phyloP scores from a whole-genome alignment of 2,888 invertebrate species.

The Watsonalla binaria region DNA sequence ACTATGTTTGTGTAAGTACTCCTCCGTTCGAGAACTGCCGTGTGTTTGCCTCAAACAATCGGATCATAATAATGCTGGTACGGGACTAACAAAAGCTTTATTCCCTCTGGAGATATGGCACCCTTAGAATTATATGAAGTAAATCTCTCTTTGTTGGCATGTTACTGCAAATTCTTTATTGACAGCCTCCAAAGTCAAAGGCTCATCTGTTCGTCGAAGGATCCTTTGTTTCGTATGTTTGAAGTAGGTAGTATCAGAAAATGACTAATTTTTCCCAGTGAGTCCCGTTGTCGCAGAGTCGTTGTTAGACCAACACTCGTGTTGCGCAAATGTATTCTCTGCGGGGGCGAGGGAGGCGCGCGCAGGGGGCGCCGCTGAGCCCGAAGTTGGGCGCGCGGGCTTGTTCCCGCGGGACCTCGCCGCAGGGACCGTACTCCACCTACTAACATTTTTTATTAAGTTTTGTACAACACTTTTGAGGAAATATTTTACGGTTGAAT shows the following conservation, averaged over 20 bases:
- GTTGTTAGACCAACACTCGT: constrained; percentile 73
- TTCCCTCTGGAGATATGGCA: constrained; percentile 34
- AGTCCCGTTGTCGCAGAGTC: constrained; percentile 65
- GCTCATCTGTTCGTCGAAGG: constrained; percentile 22
- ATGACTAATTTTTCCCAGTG: constrained; percentile 70
- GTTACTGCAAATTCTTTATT: constrained; percentile 41
- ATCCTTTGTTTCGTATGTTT: constrained; percentile 37
- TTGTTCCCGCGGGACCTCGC: constrained; percentile 60
- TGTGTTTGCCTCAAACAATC: constrained; percentile 30
- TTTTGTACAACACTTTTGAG: constrained; percentile 13
- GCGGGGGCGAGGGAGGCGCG: constrained; percentile 54
- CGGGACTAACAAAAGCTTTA: constrained; percentile 26
- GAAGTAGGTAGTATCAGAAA: constrained; percentile 40
- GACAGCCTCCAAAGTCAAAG: constrained; percentile 23
- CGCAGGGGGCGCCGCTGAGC: constrained; percentile 61
- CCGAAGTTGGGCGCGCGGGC: constrained; percentile 78
- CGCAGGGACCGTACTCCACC: constrained; percentile 60
- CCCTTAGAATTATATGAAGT: constrained; percentile 42
- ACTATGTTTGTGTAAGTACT: neutral
- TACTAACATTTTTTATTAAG: constrained; percentile 15
- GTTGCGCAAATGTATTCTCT: constrained; percentile 78
- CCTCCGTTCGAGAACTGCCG: neutral
- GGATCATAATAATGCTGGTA: constrained; percentile 27
- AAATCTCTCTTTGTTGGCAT: constrained; percentile 57
- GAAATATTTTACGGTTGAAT: neutral